phyloP scores from a whole-genome alignment of 2,888 invertebrate species.

The Stegophylla sp. region DNA sequence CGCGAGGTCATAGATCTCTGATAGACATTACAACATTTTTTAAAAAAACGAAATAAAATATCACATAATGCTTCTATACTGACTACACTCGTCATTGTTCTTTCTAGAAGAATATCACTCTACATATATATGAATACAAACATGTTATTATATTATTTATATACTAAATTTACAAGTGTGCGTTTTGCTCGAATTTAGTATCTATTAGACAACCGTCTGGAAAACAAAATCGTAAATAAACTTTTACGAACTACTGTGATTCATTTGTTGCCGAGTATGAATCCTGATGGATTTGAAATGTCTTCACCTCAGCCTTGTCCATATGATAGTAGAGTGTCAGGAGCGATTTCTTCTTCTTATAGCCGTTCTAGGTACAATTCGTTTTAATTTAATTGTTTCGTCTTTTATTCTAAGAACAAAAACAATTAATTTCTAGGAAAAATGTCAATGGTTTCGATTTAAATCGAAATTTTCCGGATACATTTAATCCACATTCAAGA shows the following conservation, averaged over 20 bases:
- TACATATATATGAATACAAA: too few relatives aligned
- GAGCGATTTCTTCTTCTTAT: neutral
- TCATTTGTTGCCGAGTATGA: conserved; percentile 73
- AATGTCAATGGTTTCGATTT: conserved; percentile 64
- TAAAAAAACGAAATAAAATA: too few relatives aligned
- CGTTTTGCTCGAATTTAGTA: conserved; percentile 64
- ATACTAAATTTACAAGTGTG: too few relatives aligned
- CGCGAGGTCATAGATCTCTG: too few relatives aligned
- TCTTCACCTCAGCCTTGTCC: conserved; percentile 60
- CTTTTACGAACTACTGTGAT: conserved; percentile 69
- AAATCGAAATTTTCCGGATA: conserved; percentile 74
- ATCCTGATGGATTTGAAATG: conserved; percentile 71
- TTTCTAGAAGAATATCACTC: too few relatives aligned
- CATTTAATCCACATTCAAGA: conserved; percentile 65
- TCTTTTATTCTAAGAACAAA: too few relatives aligned
- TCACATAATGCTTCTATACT: too few relatives aligned
- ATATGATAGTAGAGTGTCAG: neutral
- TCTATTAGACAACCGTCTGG: conserved; percentile 66
- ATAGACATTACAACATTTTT: too few relatives aligned
- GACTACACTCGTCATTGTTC: too few relatives aligned
- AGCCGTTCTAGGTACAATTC: conserved; percentile 24
- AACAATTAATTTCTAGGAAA: conserved; percentile 63
- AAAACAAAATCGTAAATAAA: conserved; percentile 66
- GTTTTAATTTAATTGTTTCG: too few relatives aligned
- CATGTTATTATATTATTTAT: too few relatives aligned